Conservation (phyloP, 2,797 vertebrate genomes). For the Podarcis lilfordi region DNA sequence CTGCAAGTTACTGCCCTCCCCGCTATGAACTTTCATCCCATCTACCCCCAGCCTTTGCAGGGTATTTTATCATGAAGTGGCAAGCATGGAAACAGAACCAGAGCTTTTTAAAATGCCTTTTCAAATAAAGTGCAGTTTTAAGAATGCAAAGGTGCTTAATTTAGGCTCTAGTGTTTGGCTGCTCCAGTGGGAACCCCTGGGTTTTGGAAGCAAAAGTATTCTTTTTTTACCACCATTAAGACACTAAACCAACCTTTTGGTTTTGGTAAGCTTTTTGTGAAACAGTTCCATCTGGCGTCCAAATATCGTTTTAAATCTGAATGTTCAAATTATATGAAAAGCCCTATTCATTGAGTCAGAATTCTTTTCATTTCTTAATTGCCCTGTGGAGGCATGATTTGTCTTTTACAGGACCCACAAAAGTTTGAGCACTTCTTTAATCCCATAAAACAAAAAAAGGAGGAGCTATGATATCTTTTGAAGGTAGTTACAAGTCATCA, state of each 20-base stretch:
- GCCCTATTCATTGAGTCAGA: background rate
- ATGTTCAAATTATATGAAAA: background rate
- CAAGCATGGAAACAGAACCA: background rate
- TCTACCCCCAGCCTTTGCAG: background rate
- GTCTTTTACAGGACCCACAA: background rate
- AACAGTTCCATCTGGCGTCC: background rate
- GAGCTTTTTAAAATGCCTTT: background rate
- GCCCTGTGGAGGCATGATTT: background rate
- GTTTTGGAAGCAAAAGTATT: rapidly evolving
- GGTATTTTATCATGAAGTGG: conserved; percentile 26
- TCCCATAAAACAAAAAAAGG: background rate
- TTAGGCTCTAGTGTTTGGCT: background rate
- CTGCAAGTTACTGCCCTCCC: background rate
- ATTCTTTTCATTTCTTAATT: background rate
- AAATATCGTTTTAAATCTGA: background rate
- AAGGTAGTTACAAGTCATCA: background rate
- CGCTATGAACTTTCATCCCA: background rate
- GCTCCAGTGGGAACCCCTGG: background rate
- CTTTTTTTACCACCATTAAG: rapidly evolving
- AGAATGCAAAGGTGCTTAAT: background rate
- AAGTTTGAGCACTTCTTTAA: background rate
- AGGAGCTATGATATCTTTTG: background rate
- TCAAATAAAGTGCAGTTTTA: conserved; percentile 10
- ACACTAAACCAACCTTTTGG: background rate
- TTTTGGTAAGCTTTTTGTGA: background rate